Percentiles rank a stretch among this genome's conserved stretches.
phyloP scores from a whole-genome alignment of 2,888 invertebrate species.

The Oscheius myriophilus region DNA sequence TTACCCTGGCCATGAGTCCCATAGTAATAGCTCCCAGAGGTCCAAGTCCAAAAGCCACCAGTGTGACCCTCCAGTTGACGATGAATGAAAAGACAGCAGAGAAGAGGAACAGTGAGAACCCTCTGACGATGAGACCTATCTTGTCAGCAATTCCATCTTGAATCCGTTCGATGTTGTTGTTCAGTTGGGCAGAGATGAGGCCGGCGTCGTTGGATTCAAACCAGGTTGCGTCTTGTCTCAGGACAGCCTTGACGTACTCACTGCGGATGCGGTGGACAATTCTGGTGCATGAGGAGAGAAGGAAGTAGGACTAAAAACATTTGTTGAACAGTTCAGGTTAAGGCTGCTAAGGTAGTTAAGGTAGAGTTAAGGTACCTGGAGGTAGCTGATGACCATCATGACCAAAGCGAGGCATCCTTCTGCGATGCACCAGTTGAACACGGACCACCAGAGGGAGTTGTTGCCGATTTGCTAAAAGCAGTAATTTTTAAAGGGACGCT shows the following conservation, averaged over 20 bases:
- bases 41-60: constrained; percentile 48
- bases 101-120: constrained; percentile 50
- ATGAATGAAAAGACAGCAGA: constrained; percentile 45
- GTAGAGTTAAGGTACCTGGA: constrained; percentile 10
- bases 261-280: constrained; percentile 30
- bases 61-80: constrained; percentile 50
- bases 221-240: constrained; percentile 49
- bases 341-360: background rate
- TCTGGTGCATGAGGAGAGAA: constrained; percentile 12
- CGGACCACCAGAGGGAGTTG: constrained; percentile 22
- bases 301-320: constrained; percentile 18
- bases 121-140: constrained; percentile 47
- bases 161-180: constrained; percentile 32
- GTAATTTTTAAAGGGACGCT: background rate
- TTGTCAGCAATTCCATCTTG: constrained; percentile 42
- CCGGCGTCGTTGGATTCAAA: constrained; percentile 43
- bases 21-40: constrained; percentile 49
- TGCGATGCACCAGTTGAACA: constrained; percentile 16
- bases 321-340: background rate
- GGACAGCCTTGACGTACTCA: constrained; percentile 44
- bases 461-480: constrained; percentile 21
- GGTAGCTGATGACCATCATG: constrained; percentile 23
- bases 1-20: constrained; percentile 48
- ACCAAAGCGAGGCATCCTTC: constrained; percentile 11
- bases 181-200: constrained; percentile 46